Evolutionary conservation across 1,140 invertebrate species (phyloP).

Genomic region (Drosophila bocki): DNA sequence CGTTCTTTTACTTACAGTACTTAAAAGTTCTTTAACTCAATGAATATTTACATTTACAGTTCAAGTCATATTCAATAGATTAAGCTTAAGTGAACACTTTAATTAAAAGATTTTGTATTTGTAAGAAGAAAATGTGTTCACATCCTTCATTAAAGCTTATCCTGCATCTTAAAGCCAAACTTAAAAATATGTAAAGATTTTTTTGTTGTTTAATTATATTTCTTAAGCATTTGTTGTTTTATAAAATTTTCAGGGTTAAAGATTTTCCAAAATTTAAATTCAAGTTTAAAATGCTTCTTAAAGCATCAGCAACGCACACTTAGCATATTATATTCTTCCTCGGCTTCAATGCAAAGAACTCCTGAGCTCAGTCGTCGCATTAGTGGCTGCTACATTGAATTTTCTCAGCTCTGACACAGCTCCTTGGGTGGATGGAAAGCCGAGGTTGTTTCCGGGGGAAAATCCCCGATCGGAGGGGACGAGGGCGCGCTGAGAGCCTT

Average conservation of each 20-base stretch:
- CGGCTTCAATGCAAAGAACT: slow-evolving; percentile 14
- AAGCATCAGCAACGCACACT: neutral
- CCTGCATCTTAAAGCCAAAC: neutral
- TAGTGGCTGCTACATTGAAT: slow-evolving; percentile 61
- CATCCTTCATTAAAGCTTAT: neutral
- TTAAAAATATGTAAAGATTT: neutral
- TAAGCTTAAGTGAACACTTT: too few relatives aligned
- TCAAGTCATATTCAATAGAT: too few relatives aligned
- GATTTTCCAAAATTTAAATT: too few relatives aligned
- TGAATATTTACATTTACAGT: neutral
- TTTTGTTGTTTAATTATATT: neutral
- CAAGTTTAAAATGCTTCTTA: neutral
- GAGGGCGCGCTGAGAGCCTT: slow-evolving; percentile 54
- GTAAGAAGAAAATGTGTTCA: neutral
- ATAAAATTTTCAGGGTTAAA: neutral
- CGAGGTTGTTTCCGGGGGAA: neutral
- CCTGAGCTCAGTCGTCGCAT: slow-evolving; percentile 32
- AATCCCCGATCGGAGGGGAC: slow-evolving; percentile 3
- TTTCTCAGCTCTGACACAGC: slow-evolving; percentile 38
- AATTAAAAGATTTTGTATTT: too few relatives aligned
- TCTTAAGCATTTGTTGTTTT: too few relatives aligned
- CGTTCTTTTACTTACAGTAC: neutral
- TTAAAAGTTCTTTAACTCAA: neutral
- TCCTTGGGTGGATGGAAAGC: slow-evolving; percentile 22
- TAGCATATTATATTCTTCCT: slow-evolving; percentile 1